Conservation (phyloP, 1,140 invertebrate species). For the Drosophila melanica region DNA sequence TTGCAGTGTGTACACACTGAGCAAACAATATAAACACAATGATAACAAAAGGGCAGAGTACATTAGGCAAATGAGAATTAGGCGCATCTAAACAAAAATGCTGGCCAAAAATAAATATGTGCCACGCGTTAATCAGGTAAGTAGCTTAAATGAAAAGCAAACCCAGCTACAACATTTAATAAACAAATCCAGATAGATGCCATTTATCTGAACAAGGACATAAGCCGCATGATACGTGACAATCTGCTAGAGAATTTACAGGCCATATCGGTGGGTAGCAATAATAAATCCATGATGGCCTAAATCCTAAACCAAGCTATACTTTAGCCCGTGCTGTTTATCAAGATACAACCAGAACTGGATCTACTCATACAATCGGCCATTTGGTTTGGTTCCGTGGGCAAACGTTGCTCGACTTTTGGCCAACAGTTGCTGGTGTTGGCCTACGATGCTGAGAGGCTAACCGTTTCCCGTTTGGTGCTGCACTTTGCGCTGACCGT, state of each 20-base stretch:
- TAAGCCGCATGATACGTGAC: conserved; percentile 85
- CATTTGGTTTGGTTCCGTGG: conserved; percentile 86
- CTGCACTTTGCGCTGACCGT: conserved; percentile 86
- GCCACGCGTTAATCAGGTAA: conserved; percentile 84
- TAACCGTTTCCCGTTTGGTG: conserved; percentile 85
- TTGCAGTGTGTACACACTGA: conserved; percentile 20
- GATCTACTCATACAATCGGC: conserved; percentile 86
- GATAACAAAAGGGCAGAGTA: conserved; percentile 71
- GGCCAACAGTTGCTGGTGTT: conserved; percentile 87
- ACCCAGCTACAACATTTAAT: background rate
- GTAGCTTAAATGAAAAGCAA: background rate
- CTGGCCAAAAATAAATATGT: conserved; percentile 77
- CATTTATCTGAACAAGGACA: conserved; percentile 85
- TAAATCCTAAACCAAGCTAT: background rate
- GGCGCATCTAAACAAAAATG: conserved; percentile 64
- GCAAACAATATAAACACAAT: conserved; percentile 14
- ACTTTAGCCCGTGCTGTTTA: conserved; percentile 84
- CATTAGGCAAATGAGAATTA: conserved; percentile 44
- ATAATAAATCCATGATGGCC: background rate
- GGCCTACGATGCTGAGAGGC: conserved; percentile 85
- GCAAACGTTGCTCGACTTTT: conserved; percentile 85
- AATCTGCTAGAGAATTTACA: conserved; percentile 85
- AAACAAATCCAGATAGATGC: conserved; percentile 85
- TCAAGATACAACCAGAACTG: conserved; percentile 86
- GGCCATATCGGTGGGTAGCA: conserved; percentile 85